Conservation (phyloP, 1,140 invertebrate species). For the Panagrolaimus sp. region DNA sequence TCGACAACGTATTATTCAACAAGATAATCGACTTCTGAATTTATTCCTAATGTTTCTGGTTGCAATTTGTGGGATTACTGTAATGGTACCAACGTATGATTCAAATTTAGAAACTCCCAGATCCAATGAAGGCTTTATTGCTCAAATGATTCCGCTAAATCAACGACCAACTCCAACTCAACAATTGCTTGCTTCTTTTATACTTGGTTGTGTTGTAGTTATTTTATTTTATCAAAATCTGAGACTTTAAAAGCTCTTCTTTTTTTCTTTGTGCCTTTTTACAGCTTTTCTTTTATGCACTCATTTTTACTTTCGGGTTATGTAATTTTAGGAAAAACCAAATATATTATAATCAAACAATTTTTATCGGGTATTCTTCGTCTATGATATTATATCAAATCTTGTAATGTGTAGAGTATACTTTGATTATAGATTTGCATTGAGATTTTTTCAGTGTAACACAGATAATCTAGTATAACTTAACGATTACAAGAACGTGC, state of each 20-base stretch:
- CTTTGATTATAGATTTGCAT: too few species aligned
- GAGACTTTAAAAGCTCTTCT: neutral
- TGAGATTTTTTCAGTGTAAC: too few species aligned
- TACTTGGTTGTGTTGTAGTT: neutral
- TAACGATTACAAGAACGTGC: too few species aligned
- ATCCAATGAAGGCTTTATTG: neutral
- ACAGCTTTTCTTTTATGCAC: too few species aligned
- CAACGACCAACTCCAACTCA: neutral
- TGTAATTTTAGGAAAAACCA: too few species aligned
- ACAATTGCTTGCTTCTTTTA: neutral
- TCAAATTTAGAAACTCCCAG: neutral
- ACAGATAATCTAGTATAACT: too few species aligned
- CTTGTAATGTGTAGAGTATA: too few species aligned
- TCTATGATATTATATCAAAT: too few species aligned
- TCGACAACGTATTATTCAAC: neutral
- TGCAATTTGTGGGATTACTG: neutral
- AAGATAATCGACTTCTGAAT: neutral
- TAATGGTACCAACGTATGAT: neutral
- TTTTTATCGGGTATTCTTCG: too few species aligned
- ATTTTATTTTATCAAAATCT: conserved; percentile 7
- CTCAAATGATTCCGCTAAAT: neutral
- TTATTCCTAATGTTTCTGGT: neutral
- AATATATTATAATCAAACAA: too few species aligned
- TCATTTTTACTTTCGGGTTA: too few species aligned
- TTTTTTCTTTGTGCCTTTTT: neutral